These are phyloP conservation scores for Tetragonula clypearis DNA, from an alignment of 1,140 invertebrate species.

Conservation along the genomic window DNA sequence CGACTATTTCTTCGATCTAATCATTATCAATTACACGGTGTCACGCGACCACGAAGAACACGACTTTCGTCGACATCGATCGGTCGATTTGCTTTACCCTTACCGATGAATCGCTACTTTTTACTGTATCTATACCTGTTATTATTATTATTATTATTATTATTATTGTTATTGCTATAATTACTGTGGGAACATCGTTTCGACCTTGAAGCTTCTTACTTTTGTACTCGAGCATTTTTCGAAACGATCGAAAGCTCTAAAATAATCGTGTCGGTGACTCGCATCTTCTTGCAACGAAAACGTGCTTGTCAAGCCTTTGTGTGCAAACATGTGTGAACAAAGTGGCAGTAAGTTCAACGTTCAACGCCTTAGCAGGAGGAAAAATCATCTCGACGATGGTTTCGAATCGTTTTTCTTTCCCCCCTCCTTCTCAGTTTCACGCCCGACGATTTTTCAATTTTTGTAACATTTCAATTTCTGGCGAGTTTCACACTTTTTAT, in stretches of 20 bases:
- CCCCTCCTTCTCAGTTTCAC: neutral
- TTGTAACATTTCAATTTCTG: too few relatives aligned
- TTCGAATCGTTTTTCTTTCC: neutral
- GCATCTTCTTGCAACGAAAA: conserved; percentile 6
- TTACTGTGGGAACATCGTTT: neutral
- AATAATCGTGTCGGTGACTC: neutral
- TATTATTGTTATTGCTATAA: neutral
- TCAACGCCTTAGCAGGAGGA: neutral
- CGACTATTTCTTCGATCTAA: neutral
- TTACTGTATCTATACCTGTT: neutral
- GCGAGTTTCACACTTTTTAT: too few relatives aligned
- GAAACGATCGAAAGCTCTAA: too few relatives aligned
- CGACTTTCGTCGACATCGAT: conserved; percentile 1
- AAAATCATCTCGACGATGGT: neutral
- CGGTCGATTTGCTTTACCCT: neutral
- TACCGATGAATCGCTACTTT: neutral
- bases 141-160: too few relatives aligned
- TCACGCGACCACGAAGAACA: neutral
- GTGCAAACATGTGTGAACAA: neutral
- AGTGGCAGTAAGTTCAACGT: conserved; percentile 3
- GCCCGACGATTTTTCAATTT: too few relatives aligned
- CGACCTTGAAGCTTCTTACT: neutral
- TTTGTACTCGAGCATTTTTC: neutral
- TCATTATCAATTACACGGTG: conserved; percentile 25
- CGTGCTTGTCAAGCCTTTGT: neutral